A percentile compares a stretch with the other conserved stretches of the same genome.
Evolutionary conservation across 1,140 invertebrate species (phyloP).

Genomic region (Philopotamus ludificatus): DNA sequence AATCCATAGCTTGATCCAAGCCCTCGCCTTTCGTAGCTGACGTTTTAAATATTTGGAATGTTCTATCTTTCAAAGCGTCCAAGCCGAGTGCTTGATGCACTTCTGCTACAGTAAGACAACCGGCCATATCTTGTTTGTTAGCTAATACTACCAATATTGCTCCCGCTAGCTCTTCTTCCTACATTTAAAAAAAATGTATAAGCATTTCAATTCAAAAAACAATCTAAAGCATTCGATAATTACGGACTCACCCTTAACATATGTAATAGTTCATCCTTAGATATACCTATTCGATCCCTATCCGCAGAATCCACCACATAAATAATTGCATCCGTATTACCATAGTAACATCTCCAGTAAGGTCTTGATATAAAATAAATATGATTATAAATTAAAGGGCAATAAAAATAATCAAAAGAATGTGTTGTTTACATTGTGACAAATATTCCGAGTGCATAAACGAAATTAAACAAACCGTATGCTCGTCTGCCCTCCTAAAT

Average conservation of each 20-base stretch:
- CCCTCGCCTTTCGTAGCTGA: constrained; percentile 99
- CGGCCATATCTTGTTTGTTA: constrained; percentile 99
- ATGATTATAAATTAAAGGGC: neutral
- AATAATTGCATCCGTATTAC: constrained; percentile 99
- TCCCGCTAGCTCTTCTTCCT: constrained; percentile 97
- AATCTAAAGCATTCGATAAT: too few relatives aligned
- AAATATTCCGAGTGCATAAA: neutral
- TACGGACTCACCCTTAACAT: constrained; percentile 91
- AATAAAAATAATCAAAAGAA: too few relatives aligned
- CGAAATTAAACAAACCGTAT: constrained; percentile 53
- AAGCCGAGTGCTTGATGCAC: constrained; percentile 95
- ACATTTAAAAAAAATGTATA: constrained; percentile 13
- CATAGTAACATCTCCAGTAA: constrained; percentile 99
- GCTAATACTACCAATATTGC: constrained; percentile 95
- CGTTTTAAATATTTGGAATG: constrained; percentile 99
- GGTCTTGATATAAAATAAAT: constrained; percentile 68
- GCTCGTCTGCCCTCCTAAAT: constrained; percentile 97
- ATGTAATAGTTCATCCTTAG: constrained; percentile 95
- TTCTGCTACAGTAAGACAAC: constrained; percentile 93
- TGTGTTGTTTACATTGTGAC: neutral
- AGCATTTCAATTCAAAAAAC: neutral
- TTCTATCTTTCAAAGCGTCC: constrained; percentile 92
- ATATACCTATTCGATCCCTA: constrained; percentile 97
- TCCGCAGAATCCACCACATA: constrained; percentile 99
- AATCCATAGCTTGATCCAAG: constrained; percentile 98